These are phyloP conservation scores for Oreochromis niloticus DNA, from an alignment of 2,113 vertebrate species.

Conservation along the genomic window DNA sequence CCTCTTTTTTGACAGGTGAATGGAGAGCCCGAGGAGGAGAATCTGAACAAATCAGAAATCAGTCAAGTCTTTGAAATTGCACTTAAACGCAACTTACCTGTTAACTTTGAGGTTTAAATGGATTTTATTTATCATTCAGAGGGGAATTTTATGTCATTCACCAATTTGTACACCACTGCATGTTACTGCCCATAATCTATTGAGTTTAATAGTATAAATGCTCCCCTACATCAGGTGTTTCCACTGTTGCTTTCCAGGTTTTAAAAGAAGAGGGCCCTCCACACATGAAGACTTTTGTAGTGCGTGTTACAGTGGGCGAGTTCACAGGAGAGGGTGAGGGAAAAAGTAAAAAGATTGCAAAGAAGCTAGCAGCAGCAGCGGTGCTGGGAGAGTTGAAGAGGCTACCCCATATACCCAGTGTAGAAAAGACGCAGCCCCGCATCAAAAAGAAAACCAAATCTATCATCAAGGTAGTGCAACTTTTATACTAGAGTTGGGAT, in stretches of 20 bases:
- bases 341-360: constrained; percentile 98
- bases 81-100: constrained; percentile 96
- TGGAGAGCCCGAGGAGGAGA: constrained; percentile 90
- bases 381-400: constrained; percentile 87
- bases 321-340: constrained; percentile 93
- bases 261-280: constrained; percentile 94
- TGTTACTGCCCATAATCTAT: not conserved
- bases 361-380: constrained; percentile 91
- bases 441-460: constrained; percentile 99
- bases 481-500: not conserved
- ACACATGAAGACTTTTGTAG: constrained; percentile 96
- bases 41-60: constrained; percentile 99
- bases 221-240: not conserved
- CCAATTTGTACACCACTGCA: not conserved
- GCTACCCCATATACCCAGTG: constrained; percentile 84
- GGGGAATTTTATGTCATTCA: not conserved
- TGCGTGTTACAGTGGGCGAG: constrained; percentile 88
- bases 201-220: not conserved
- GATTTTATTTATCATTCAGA: not conserved
- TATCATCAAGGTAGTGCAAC: constrained; percentile 84
- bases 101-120: constrained; percentile 90
- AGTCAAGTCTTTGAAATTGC: constrained; percentile 99
- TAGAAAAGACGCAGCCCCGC: constrained; percentile 89
- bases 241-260: constrained; percentile 76
- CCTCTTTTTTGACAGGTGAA: constrained; percentile 77